phyloP scores from a whole-genome alignment of 1,140 invertebrate genomes.

The Laodelphax striatellus region DNA sequence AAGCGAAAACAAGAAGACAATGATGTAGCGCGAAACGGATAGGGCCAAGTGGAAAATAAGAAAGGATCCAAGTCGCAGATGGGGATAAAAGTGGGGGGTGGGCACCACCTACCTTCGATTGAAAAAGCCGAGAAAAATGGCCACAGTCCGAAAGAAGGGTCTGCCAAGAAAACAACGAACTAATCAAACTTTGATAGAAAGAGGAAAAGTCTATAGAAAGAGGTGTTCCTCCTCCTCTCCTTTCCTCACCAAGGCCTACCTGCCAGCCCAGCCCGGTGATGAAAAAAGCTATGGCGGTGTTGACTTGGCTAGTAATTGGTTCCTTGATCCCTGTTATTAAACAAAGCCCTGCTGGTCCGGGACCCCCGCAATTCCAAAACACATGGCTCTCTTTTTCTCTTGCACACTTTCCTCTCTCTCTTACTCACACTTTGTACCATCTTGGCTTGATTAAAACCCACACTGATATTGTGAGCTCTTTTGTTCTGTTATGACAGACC shows the following conservation, averaged over 20 bases:
- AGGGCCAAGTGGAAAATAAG: background rate
- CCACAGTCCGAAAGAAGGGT: background rate
- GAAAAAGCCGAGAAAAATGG: constrained; percentile 3
- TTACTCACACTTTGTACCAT: too few relatives aligned
- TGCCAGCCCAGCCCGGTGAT: background rate
- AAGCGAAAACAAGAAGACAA: background rate
- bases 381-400: too few relatives aligned
- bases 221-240: background rate
- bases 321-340: constrained; percentile 3
- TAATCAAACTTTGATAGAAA: constrained; percentile 2
- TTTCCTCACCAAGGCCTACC: background rate
- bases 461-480: too few relatives aligned
- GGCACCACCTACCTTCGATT: background rate
- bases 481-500: too few relatives aligned
- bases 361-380: too few relatives aligned
- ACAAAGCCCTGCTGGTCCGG: background rate
- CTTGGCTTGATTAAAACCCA: too few relatives aligned
- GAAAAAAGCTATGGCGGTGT: background rate
- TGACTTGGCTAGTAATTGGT: constrained; percentile 1
- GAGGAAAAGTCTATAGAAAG: constrained; percentile 3
- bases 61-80: background rate
- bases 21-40: background rate
- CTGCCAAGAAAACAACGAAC: constrained; percentile 3
- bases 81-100: background rate
- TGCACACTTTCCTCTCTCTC: too few relatives aligned